Evolutionary conservation across 2,888 invertebrate species (phyloP).

Genomic region (Sialis lutaria): DNA sequence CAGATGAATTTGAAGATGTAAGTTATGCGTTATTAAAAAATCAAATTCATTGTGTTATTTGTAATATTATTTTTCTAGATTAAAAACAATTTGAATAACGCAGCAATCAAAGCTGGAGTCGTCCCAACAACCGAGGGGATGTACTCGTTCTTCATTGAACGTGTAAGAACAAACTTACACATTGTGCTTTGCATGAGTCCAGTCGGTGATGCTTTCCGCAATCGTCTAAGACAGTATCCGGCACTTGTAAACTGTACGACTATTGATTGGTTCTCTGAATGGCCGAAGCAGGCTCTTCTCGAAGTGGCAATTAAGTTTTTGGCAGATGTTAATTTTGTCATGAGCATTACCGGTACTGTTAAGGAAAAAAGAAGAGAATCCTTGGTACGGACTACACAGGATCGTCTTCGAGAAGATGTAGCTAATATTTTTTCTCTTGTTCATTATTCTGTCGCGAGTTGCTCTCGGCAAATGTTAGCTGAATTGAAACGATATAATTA

Average conservation of each 20-base stretch:
- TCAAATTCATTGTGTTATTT: slow-evolving; percentile 6
- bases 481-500: slow-evolving; percentile 73
- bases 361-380: slow-evolving; percentile 22
- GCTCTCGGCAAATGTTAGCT: slow-evolving; percentile 50
- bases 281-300: slow-evolving; percentile 77
- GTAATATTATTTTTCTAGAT: slow-evolving; percentile 27
- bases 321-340: slow-evolving; percentile 49
- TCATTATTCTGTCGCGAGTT: slow-evolving; percentile 64
- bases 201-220: slow-evolving; percentile 69
- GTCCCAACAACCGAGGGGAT: slow-evolving; percentile 47
- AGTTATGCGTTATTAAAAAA: neutral
- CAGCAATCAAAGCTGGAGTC: slow-evolving; percentile 35
- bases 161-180: slow-evolving; percentile 59
- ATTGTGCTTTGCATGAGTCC: slow-evolving; percentile 78
- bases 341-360: slow-evolving; percentile 44
- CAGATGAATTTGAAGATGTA: slow-evolving; percentile 79
- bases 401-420: slow-evolving; percentile 41
- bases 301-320: slow-evolving; percentile 78
- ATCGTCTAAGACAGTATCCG: slow-evolving; percentile 73
- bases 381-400: slow-evolving; percentile 28
- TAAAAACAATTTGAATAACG: slow-evolving; percentile 36
- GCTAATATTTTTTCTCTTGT: slow-evolving; percentile 64
- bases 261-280: slow-evolving; percentile 79
- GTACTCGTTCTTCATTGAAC: slow-evolving; percentile 58
- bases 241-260: slow-evolving; percentile 75